Evolutionary conservation across 2,113 vertebrate genomes (phyloP).

Genomic region (Sturnus vulgaris): DNA sequence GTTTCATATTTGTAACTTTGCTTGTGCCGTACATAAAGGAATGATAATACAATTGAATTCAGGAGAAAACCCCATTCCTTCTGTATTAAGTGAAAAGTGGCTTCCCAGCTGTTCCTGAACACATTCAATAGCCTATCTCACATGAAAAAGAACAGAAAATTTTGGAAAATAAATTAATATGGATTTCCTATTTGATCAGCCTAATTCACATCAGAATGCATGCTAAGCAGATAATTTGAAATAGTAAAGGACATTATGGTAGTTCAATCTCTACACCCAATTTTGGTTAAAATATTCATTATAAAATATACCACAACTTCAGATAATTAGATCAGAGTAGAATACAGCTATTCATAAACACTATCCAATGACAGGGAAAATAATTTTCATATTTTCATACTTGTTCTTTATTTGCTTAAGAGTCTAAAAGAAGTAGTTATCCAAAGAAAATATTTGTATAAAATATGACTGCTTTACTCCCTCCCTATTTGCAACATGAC

Average conservation of each 20-base stretch:
- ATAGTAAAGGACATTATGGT: not conserved
- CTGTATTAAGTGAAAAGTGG: not conserved
- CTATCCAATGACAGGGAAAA: not conserved
- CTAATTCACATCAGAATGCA: not conserved
- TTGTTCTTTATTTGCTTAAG: not conserved
- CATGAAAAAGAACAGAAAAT: not conserved
- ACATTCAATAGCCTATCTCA: not conserved
- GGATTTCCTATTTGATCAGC: not conserved
- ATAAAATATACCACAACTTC: not conserved
- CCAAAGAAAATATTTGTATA: not conserved
- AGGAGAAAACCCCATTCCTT: accelerated
- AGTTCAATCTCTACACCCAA: not conserved
- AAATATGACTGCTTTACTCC: not conserved
- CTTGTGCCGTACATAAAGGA: not conserved
- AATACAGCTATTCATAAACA: not conserved
- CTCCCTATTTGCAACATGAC: not conserved
- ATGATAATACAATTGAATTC: not conserved
- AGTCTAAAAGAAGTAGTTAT: not conserved
- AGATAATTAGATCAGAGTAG: not conserved
- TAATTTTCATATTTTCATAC: not conserved
- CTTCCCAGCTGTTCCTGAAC: not conserved
- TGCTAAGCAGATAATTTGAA: not conserved
- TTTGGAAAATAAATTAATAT: not conserved
- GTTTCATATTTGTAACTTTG: not conserved
- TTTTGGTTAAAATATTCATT: not conserved